Evolutionary conservation across 2,113 vertebrate species (phyloP), one percentile per base, ranked within the genome.

Genomic region (Syngnathus scovelli): DNA sequence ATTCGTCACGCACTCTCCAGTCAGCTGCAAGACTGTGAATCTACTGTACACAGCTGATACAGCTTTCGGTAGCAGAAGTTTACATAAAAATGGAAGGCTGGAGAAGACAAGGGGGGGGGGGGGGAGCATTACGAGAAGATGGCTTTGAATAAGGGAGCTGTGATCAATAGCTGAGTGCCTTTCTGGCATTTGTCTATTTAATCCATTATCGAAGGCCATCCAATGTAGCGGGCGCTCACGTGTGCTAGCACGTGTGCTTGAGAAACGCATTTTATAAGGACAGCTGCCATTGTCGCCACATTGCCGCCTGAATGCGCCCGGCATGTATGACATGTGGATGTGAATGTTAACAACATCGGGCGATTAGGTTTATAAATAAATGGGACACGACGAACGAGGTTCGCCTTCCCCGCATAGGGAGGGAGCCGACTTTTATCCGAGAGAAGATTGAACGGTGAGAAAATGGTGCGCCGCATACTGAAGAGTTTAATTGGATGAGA

Each of bases 121-220:
- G 80, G 81, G 80, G 76, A 77, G 63, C 66, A 78, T 76, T 66
- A 63, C 49, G 51, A 67, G 62, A 15, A 6, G 71, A 63, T 68
- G 70, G 69, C 82, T 79, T 84, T 86, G 87, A 90, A 90, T 82
- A 86, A 79, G 71, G 67, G 73, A 62, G 69, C 39, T 10, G 67
- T 81, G 84, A 91, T 91, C 91, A 89, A 92, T 92, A 88, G 72
- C 77, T 78, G 71, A 91, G 90, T 90, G 86, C 81, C 86, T 90
- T 90, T 83, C 88, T 91, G 90, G 89, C 91, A 88, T 90, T 87
- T 83, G 74, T 80, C 77, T 83, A 78, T 89, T 89, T 88, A 90
- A 92, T 90, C 86, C 89, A 91, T 91, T 89, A 91, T 80, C 73
- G 23, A 80, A 69, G 78, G 76, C 77, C 68, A 82, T 76, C 76